Conservation (phyloP, 2,113 vertebrate species). For the Balaeniceps rex region DNA sequence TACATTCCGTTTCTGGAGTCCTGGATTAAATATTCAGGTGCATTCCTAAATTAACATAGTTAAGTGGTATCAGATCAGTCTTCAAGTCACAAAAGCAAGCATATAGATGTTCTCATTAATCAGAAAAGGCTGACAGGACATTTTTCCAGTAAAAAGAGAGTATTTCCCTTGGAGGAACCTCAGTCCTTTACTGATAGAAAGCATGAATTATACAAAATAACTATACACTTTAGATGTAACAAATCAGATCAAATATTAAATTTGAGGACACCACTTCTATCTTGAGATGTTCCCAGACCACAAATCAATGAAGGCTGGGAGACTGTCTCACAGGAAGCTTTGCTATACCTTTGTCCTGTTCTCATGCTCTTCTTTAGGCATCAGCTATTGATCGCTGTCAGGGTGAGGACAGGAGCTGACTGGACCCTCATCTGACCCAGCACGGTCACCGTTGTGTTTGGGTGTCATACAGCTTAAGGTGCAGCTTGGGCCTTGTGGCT, state of each 20-base stretch:
- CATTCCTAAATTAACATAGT: neutral
- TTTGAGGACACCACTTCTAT: neutral
- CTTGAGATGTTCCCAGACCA: neutral
- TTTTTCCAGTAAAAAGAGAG: conserved; percentile 41
- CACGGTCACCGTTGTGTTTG: neutral
- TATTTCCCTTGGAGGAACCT: neutral
- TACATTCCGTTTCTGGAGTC: neutral
- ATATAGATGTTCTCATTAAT: conserved; percentile 22
- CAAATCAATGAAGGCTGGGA: neutral
- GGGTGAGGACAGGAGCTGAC: neutral
- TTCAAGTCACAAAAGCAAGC: neutral
- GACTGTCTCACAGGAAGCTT: neutral
- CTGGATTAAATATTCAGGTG: neutral
- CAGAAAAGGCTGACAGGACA: conserved; percentile 13
- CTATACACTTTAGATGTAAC: neutral
- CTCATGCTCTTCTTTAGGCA: neutral
- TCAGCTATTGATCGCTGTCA: neutral
- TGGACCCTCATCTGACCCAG: neutral
- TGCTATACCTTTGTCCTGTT: neutral
- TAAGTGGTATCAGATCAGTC: conserved; percentile 5
- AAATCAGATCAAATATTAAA: neutral
- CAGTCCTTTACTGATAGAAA: neutral
- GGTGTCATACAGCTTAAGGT: neutral
- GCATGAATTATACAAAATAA: conserved; percentile 29
- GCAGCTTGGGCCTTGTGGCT: neutral